Evolutionary conservation across 2,113 vertebrate genomes (phyloP).

Genomic region (Onychostruthus taczanowskii): DNA sequence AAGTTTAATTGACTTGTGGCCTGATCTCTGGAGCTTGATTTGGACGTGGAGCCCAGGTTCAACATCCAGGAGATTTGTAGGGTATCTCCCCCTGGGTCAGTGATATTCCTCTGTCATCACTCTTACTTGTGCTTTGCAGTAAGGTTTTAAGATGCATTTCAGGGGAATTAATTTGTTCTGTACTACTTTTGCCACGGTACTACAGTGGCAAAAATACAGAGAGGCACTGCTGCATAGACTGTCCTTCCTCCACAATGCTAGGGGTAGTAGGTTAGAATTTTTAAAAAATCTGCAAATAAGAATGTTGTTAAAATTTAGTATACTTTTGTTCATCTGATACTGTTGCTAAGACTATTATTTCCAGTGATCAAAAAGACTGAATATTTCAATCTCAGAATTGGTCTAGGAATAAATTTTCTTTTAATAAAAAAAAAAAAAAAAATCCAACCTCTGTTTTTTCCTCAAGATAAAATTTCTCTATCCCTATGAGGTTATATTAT

Average conservation of each 20-base stretch:
- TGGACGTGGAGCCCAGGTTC: not conserved
- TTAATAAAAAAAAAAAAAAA: not conserved
- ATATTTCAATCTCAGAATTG: not conserved
- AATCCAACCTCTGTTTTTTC: not conserved
- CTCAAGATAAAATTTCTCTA: not conserved
- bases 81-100: not conserved
- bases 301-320: not conserved
- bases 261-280: not conserved
- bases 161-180: not conserved
- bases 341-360: not conserved
- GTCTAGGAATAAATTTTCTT: not conserved
- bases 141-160: not conserved
- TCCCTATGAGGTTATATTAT: not conserved
- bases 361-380: not conserved
- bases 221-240: not conserved
- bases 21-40: not conserved
- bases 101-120: not conserved
- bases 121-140: not conserved
- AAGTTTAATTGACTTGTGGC: not conserved
- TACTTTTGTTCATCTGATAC: not conserved
- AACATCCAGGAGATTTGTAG: not conserved
- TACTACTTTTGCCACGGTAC: no score
- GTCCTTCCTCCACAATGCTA: not conserved
- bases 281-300: not conserved
- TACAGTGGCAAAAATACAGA: not conserved